Evolutionary conservation across 2,888 invertebrate genomes (phyloP).

Genomic region (Lithophane leautieri): DNA sequence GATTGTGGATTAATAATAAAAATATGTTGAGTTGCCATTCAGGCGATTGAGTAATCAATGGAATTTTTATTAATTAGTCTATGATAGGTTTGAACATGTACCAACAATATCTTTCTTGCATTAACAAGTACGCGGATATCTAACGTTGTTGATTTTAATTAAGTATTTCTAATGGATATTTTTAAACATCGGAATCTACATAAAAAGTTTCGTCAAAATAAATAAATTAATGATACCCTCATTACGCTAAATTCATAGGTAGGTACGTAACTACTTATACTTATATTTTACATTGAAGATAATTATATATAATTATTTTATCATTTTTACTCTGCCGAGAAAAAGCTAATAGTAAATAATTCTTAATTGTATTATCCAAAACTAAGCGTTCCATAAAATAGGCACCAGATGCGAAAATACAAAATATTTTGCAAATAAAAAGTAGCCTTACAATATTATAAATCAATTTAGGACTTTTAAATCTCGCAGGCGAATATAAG

Average conservation of each 20-base stretch:
- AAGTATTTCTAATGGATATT: conserved; percentile 47
- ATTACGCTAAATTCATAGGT: conserved; percentile 5
- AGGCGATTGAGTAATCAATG: conserved; percentile 40
- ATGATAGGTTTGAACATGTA: conserved; percentile 37
- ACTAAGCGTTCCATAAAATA: neutral
- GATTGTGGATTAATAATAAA: conserved; percentile 65
- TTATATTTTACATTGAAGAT: neutral
- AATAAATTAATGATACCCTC: conserved; percentile 12
- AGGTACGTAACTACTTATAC: neutral
- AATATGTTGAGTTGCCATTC: conserved; percentile 42
- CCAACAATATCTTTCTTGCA: conserved; percentile 25
- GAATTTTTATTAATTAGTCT: conserved; percentile 33
- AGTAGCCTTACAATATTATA: conserved; percentile 20
- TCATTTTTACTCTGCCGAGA: neutral
- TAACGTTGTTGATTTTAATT: conserved; percentile 55
- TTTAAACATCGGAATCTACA: conserved; percentile 36
- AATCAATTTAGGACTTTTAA: conserved; percentile 46
- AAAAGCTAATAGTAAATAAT: neutral
- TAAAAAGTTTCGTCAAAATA: conserved; percentile 22
- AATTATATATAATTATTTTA: neutral
- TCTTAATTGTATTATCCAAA: neutral
- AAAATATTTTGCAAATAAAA: neutral
- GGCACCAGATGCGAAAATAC: conserved; percentile 8
- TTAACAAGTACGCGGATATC: conserved; percentile 54
- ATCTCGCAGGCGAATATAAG: conserved; percentile 29